Evolutionary conservation across 2,888 invertebrate genomes (phyloP).

Genomic region (Stictocephala bisonia): DNA sequence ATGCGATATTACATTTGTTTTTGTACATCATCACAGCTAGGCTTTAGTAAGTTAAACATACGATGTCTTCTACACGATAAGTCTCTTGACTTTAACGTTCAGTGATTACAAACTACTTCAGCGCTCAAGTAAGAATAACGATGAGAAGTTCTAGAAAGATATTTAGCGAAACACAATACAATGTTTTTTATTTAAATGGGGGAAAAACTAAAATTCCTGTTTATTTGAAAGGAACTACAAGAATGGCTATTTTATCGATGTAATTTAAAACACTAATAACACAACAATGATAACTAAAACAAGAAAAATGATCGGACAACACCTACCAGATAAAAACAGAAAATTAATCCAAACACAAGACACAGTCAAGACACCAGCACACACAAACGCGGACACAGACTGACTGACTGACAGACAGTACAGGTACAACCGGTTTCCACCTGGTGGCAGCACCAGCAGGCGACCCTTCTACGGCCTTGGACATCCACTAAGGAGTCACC

Average conservation of each 20-base stretch:
- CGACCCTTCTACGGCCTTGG: constrained; percentile 15
- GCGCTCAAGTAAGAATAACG: no score
- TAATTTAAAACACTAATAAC: background rate
- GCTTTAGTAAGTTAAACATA: no score
- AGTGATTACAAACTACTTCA: no score
- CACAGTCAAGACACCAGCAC: constrained; percentile 8
- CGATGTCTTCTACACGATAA: no score
- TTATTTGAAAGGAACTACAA: no score
- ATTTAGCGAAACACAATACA: no score
- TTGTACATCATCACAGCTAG: no score
- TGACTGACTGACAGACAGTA: constrained; percentile 1
- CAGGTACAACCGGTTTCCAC: background rate
- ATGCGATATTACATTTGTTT: no score
- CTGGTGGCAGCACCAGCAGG: constrained; percentile 4
- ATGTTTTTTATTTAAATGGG: no score
- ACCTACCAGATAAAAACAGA: background rate
- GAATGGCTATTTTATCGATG: background rate
- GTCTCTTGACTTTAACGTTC: no score
- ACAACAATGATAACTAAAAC: background rate
- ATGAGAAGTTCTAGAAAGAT: no score
- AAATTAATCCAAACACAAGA: background rate
- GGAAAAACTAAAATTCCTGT: no score
- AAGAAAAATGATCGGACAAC: background rate
- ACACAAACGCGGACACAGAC: constrained; percentile 16
- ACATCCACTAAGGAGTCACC: background rate